A percentile compares a stretch with the other conserved stretches of the same genome.
Evolutionary conservation across 2,888 invertebrate genomes (phyloP).

Genomic region (Rotaria macrura): DNA sequence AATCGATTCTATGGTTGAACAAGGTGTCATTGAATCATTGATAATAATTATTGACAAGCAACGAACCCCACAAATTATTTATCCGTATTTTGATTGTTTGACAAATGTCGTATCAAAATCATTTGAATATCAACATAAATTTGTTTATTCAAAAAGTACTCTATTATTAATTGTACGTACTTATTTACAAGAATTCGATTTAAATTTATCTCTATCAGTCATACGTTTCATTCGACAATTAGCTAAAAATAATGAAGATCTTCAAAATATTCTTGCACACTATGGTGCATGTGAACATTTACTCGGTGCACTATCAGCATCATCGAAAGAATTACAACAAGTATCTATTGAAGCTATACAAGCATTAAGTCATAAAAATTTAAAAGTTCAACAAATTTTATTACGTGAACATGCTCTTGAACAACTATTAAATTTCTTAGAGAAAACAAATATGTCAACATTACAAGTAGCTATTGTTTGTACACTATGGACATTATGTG

Average conservation of each 20-base stretch:
- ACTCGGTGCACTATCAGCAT: background rate
- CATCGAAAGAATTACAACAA: slow-evolving; percentile 41
- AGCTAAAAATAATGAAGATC: background rate
- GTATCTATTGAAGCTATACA: slow-evolving; percentile 45
- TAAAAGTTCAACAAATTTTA: slow-evolving; percentile 41
- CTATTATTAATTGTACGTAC: background rate
- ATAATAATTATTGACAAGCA: background rate
- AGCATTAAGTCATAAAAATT: slow-evolving; percentile 42
- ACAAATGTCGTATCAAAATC: background rate
- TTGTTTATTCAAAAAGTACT: background rate
- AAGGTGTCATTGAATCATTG: background rate
- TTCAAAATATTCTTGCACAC: background rate
- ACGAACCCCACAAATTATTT: background rate
- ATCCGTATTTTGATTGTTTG: background rate
- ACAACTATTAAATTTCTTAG: slow-evolving; percentile 43
- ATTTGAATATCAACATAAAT: background rate
- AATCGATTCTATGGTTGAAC: background rate
- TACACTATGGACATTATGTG: slow-evolving; percentile 13
- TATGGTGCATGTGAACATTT: slow-evolving; percentile 7
- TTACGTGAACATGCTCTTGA: slow-evolving; percentile 41
- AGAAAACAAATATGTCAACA: slow-evolving; percentile 36
- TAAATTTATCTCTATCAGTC: background rate
- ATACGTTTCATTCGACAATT: background rate
- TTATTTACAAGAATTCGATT: background rate
- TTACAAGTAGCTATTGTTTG: background rate